These are phyloP conservation scores for Hucho hucho DNA, from an alignment of 2,113 vertebrate species.

Conservation along the genomic window DNA sequence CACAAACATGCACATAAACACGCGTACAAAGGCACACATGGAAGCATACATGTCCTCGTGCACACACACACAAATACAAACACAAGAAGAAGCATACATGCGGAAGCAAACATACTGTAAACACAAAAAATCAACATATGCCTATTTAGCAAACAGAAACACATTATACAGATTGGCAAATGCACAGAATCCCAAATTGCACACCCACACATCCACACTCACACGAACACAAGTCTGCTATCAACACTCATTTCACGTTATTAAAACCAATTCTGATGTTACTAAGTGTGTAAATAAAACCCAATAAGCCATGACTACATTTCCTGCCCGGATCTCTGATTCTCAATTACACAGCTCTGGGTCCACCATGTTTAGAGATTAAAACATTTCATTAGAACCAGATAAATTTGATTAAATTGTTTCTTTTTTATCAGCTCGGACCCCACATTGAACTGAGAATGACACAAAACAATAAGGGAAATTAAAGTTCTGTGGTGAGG, in stretches of 20 bases:
- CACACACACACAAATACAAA: conserved; percentile 1
- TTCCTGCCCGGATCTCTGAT: conserved; percentile 1
- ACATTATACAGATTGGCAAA: background rate
- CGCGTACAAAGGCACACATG: background rate
- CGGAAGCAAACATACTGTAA: background rate
- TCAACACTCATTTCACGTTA: background rate
- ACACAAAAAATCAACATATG: background rate
- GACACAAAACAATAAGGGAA: background rate
- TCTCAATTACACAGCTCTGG: conserved; percentile 18
- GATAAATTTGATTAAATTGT: background rate
- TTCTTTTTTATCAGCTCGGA: background rate
- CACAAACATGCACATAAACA: background rate
- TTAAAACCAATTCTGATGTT: conserved; percentile 1
- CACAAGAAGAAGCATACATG: background rate
- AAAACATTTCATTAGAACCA: background rate
- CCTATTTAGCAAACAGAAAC: background rate
- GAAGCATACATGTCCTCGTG: background rate
- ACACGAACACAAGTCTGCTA: conserved; percentile 3
- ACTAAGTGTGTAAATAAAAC: background rate
- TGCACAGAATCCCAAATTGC: background rate
- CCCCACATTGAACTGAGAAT: background rate
- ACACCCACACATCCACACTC: background rate
- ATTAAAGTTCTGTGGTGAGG: background rate
- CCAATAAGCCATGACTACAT: conserved; percentile 6
- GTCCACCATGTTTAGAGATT: conserved; percentile 9